These are phyloP conservation scores for Hippocampus kuda DNA, from an alignment of 2,797 vertebrate genomes.

Conservation along the genomic window DNA sequence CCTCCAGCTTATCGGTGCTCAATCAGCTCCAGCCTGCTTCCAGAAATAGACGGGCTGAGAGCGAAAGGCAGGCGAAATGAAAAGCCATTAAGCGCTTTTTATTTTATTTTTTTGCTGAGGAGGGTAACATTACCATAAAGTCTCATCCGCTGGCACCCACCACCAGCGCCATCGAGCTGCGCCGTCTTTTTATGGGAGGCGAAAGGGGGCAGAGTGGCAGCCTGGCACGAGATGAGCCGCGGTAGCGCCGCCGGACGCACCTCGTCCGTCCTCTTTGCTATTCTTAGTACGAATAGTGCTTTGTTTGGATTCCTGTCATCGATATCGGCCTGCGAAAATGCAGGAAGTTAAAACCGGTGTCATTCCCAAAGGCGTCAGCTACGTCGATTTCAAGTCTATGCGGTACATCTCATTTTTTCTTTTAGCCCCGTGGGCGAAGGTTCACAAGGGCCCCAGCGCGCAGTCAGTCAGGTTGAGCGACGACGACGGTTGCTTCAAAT, in stretches of 20 bases:
- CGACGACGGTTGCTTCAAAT: not conserved
- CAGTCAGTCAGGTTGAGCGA: not conserved
- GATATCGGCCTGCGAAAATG: not conserved
- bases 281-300: not conserved
- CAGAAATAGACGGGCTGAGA: conserved; percentile 54
- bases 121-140: conserved; percentile 52
- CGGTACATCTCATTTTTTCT: not conserved
- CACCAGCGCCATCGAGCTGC: conserved; percentile 41
- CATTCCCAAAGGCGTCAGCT: not conserved
- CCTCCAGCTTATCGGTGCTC: conserved; percentile 51
- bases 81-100: conserved; percentile 46
- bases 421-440: not conserved
- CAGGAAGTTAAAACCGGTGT: not conserved
- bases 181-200: conserved; percentile 55
- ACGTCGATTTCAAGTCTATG: not conserved
- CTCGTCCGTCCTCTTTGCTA: not conserved
- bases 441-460: not conserved
- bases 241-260: conserved; percentile 16
- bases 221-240: conserved; percentile 41
- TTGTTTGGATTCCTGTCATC: not conserved
- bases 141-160: conserved; percentile 29
- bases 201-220: not conserved
- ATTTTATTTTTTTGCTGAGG: conserved; percentile 14
- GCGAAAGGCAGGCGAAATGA: conserved; percentile 31
- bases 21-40: conserved; percentile 48